Evolutionary conservation across 1,140 invertebrate species (phyloP).

Genomic region (Maniola jurtina): DNA sequence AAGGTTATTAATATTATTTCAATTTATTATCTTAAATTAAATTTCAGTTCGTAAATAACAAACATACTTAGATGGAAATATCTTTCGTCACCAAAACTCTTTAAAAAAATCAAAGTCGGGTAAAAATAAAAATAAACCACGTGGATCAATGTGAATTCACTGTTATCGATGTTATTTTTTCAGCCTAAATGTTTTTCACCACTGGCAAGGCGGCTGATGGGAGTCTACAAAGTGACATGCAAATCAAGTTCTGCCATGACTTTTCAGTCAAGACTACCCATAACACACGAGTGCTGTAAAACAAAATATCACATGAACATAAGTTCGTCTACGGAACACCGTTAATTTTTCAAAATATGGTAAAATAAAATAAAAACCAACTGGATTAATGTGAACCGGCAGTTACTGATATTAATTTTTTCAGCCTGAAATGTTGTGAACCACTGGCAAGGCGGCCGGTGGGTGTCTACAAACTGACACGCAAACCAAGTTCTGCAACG

Average conservation of each 20-base stretch:
- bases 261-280: conserved; percentile 63
- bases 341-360: no score
- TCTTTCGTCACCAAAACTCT: no score
- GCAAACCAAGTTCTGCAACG: conserved; percentile 59
- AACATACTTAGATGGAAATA: no score
- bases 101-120: no score
- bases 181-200: conserved; percentile 41
- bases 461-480: conserved; percentile 57
- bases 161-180: conserved; percentile 19
- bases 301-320: not conserved
- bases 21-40: no score
- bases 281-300: conserved; percentile 24
- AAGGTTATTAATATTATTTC: no score
- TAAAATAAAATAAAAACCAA: no score
- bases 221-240: conserved; percentile 58
- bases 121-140: no score
- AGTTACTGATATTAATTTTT: conserved; percentile 18
- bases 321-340: not conserved
- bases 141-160: no score
- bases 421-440: conserved; percentile 42
- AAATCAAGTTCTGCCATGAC: conserved; percentile 55
- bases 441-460: conserved; percentile 52
- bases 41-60: no score
- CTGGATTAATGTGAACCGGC: not conserved
- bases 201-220: conserved; percentile 54